A percentile compares a stretch with the other conserved stretches of the same genome.
Evolutionary conservation across 1,140 invertebrate genomes (phyloP).

Genomic region (Polypedilum pembai): DNA sequence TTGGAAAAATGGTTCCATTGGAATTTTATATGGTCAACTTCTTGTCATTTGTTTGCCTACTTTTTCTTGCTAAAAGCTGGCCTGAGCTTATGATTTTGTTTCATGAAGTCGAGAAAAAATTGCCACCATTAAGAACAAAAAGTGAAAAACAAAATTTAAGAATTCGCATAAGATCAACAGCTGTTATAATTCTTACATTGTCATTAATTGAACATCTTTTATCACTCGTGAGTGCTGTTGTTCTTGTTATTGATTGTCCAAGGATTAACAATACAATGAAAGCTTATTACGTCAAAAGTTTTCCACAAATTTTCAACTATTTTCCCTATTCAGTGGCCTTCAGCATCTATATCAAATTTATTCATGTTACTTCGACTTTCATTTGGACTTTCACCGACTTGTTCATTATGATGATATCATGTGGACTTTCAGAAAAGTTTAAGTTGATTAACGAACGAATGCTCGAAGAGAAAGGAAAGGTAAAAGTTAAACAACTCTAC

Average conservation of each 20-base stretch:
- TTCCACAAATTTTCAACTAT: slow-evolving; percentile 38
- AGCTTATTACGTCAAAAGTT: slow-evolving; percentile 37
- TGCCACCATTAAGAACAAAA: slow-evolving; percentile 38
- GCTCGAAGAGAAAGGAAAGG: slow-evolving; percentile 40
- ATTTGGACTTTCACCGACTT: slow-evolving; percentile 42
- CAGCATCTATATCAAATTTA: slow-evolving; percentile 37
- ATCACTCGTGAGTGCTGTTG: slow-evolving; percentile 38
- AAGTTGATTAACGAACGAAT: slow-evolving; percentile 39
- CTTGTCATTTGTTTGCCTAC: slow-evolving; percentile 34
- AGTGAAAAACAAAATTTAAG: slow-evolving; percentile 36
- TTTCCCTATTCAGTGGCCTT: slow-evolving; percentile 34
- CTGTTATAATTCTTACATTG: slow-evolving; percentile 38
- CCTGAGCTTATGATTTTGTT: slow-evolving; percentile 39
- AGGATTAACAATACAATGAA: slow-evolving; percentile 37
- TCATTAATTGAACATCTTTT: slow-evolving; percentile 38
- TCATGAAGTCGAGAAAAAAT: slow-evolving; percentile 36
- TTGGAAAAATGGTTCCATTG: neutral
- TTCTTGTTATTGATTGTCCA: slow-evolving; percentile 36
- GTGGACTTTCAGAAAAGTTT: slow-evolving; percentile 38
- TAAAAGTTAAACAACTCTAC: slow-evolving; percentile 29
- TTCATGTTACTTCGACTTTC: slow-evolving; percentile 39
- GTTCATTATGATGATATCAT: slow-evolving; percentile 42
- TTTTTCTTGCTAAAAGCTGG: slow-evolving; percentile 38
- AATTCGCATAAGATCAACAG: slow-evolving; percentile 38
- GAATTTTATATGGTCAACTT: slow-evolving; percentile 36